Evolutionary conservation across 2,888 invertebrate genomes (phyloP), one percentile per base, ranked within the genome.

Genomic region (Smittia sp.): DNA sequence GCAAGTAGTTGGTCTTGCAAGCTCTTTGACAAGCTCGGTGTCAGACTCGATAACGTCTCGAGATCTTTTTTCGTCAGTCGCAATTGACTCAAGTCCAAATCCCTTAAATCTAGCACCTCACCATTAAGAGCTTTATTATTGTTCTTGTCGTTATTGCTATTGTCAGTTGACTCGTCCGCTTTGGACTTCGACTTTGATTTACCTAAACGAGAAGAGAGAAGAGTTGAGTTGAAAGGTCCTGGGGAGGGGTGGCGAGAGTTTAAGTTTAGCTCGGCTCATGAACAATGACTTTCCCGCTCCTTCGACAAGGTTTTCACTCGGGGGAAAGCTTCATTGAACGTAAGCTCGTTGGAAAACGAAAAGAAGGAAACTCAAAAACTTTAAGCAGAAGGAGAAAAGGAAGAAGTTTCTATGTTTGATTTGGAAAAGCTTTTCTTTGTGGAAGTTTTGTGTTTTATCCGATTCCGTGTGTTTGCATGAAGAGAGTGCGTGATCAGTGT

Each of bases 1-100:
- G 89, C 88, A 74, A 90, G 83, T 77, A 90, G 83, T 81, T 90
- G 89, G 75, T 86, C 88, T 83, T 90, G 90, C 79, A 90, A 87
- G 54, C 89, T 86, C 77, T 88, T 87, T 76, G 90, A 88, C 77
- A 90, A 84, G 76, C 87, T 89, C 38, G 90, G 90, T 77, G 90
- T 90, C 76, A 90, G 85, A 77, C 86, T 88, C 24, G 88, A 89
- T 76, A 89, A 83, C 76, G 89, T 87, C 79, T 88, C 86, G 78
- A 89, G 84, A 84, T 90, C 90, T 79, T 87, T 87, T 81, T 90
- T 89, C 76, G 88, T 87, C 75, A 90, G 83, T 80, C 88, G 86
- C 78, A 90, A 84, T 77, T 88, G 85, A 79, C 88, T 88, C 78
- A 90, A 82, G 82, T 90, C 89, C 80, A 90, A 84, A 80, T 88